Percentiles rank a stretch among this genome's conserved stretches.
Conservation (phyloP, 2,113 vertebrate species). For the Nerophis lumbriciformis region DNA sequence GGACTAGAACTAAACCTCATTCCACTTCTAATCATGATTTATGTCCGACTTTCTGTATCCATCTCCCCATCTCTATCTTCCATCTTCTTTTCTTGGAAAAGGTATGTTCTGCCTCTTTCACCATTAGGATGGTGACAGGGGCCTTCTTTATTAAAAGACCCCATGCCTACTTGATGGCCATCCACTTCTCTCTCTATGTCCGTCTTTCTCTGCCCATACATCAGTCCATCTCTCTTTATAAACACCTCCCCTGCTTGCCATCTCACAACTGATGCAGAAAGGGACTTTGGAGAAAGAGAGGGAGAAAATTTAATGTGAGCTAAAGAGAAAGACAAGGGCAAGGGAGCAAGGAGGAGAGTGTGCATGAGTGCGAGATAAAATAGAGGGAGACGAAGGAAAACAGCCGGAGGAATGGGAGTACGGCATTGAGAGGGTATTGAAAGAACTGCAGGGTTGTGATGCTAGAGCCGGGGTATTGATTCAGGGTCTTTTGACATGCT, state of each 20-base stretch:
- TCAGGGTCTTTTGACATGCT: slow-evolving; percentile 82
- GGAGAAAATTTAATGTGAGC: slow-evolving; percentile 19
- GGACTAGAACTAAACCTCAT: slow-evolving; percentile 62
- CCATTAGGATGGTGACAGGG: slow-evolving; percentile 69
- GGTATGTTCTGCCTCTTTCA: slow-evolving; percentile 50
- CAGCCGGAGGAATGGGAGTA: slow-evolving; percentile 47
- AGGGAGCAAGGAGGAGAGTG: slow-evolving; percentile 45
- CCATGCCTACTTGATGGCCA: slow-evolving; percentile 53
- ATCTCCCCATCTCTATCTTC: slow-evolving; percentile 23
- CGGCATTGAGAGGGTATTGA: slow-evolving; percentile 35
- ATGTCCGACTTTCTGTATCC: slow-evolving; percentile 24
- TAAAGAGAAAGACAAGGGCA: slow-evolving; percentile 34
- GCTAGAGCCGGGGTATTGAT: slow-evolving; percentile 79
- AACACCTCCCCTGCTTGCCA: slow-evolving; percentile 37
- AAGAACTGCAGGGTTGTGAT: slow-evolving; percentile 54
- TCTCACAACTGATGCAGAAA: slow-evolving; percentile 39
- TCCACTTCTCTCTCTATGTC: slow-evolving; percentile 44
- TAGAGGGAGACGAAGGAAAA: slow-evolving; percentile 42
- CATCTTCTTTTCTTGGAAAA: slow-evolving; percentile 29
- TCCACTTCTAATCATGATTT: slow-evolving; percentile 47
- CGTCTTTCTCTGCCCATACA: slow-evolving; percentile 48
- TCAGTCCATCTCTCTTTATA: slow-evolving; percentile 50
- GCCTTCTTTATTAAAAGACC: slow-evolving; percentile 57
- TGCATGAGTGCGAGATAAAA: slow-evolving; percentile 40
- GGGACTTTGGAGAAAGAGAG: slow-evolving; percentile 14